Base-by-base conservation (phyloP, 2,888 invertebrate species). In the Eupithecia subfuscata region DNA sequence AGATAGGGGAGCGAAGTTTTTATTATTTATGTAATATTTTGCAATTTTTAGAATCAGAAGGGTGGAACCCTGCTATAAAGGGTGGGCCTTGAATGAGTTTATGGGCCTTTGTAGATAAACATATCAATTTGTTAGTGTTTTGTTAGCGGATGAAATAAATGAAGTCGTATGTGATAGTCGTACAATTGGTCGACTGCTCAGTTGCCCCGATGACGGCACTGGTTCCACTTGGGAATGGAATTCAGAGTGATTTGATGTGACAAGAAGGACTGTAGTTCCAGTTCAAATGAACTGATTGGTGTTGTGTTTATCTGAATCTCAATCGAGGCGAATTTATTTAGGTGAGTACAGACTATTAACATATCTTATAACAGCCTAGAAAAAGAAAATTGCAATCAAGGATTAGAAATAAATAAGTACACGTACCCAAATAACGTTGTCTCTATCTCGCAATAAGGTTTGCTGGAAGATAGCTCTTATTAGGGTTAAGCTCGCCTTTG, bases 71-170 rank as follows among this genome's bases (percentile, higher is more conserved):
- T 88, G 90, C 83, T 83, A 88, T 91, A 94, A 95, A 95, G 95
- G 95, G 95, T 94, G 94, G 92, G 93, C 91, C 84, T 83, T 90
- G 91, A 92, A 93, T 94, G 93, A 93, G 90, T 93, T 94, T 94
- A 93, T 93, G 90, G 92, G 90, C 87, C 90, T 91, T 88, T 92
- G 93, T 93, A 94, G 94, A 94, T 94, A 94, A 94, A 94, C 94
- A 94, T 94, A 94, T 94, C 94, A 94, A 94, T 94, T 94, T 94
- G 94, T 94, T 93, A 89, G 91, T 92, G 92, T 91, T 94, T 94
- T 94, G 94, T 94, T 90, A 89, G 89, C 83, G 65, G 74, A 74
- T 84, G 85, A 88, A 90, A 25, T 60, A 12, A 60, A 60, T 92
- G 60, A 60, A 73, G 65, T 76, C 69, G 70, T 77, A 91, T 91